Evolutionary conservation across 2,113 vertebrate species (phyloP).

Genomic region (Leucosticte australis): DNA sequence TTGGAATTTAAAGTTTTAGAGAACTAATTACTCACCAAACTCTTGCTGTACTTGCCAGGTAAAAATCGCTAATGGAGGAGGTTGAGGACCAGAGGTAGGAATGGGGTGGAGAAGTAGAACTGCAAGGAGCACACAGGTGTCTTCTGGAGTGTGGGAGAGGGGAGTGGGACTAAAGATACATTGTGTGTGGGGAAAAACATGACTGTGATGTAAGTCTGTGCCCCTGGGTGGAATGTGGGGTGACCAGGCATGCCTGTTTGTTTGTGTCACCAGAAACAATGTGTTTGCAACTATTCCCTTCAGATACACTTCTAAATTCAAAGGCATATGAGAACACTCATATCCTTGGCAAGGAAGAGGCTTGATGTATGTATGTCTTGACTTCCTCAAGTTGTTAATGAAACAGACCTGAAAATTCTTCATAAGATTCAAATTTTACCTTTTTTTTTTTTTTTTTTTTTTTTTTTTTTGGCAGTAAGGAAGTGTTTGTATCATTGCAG

Average conservation of each 20-base stretch:
- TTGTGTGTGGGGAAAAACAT: neutral
- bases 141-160: neutral
- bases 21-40: neutral
- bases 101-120: neutral
- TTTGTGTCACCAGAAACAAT: neutral
- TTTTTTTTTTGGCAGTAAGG: neutral
- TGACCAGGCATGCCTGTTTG: neutral
- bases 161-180: neutral
- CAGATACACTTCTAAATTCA: neutral
- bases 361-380: neutral
- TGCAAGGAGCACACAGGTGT: neutral
- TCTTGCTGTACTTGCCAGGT: neutral
- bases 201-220: neutral
- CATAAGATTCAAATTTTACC: neutral
- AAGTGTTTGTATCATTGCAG: neutral
- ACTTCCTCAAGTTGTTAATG: neutral
- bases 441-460: too few relatives aligned
- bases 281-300: neutral
- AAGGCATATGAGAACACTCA: neutral
- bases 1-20: constrained; percentile 4
- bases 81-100: neutral
- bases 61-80: neutral
- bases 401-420: neutral
- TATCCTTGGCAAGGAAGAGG: neutral
- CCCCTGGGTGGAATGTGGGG: neutral